Percentiles rank a stretch among this genome's conserved stretches.
Conservation (phyloP, 2,888 invertebrate species). For the Dryocosmus kuriphilus region DNA sequence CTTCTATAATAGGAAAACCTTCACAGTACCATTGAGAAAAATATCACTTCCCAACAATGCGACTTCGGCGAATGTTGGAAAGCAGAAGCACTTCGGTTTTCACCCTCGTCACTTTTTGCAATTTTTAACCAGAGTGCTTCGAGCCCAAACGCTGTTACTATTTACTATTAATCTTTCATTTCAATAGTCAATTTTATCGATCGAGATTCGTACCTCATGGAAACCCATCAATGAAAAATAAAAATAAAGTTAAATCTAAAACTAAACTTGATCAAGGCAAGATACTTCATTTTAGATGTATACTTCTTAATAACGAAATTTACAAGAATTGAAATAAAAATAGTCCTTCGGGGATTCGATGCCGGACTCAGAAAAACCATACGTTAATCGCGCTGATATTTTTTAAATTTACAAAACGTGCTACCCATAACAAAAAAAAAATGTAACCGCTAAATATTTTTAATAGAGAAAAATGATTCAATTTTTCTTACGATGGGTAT, state of each 20-base stretch:
- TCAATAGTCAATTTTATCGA: constrained; percentile 42
- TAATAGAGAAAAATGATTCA: too few species aligned
- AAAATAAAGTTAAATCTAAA: not conserved
- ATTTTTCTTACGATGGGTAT: too few species aligned
- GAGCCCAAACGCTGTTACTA: constrained; percentile 70
- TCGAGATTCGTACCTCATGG: constrained; percentile 40
- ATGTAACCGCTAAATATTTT: too few species aligned
- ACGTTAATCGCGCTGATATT: not conserved
- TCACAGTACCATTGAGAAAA: constrained; percentile 58
- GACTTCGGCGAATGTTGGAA: constrained; percentile 66
- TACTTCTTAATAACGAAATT: not conserved
- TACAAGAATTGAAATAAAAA: not conserved
- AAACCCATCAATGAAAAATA: constrained; percentile 6
- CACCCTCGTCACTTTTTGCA: constrained; percentile 54
- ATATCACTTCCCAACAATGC: constrained; percentile 66
- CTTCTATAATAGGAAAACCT: constrained; percentile 67
- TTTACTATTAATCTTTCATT: constrained; percentile 51
- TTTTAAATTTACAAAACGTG: not conserved
- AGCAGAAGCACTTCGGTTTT: constrained; percentile 71
- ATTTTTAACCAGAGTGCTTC: constrained; percentile 71
- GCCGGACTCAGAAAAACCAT: too few species aligned
- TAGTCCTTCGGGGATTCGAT: not conserved
- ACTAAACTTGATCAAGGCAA: not conserved
- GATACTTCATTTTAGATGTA: not conserved
- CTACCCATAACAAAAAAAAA: too few species aligned